These are phyloP conservation scores for Drosophila longiperda DNA, from an alignment of 2,888 invertebrate genomes.

Conservation along the genomic window DNA sequence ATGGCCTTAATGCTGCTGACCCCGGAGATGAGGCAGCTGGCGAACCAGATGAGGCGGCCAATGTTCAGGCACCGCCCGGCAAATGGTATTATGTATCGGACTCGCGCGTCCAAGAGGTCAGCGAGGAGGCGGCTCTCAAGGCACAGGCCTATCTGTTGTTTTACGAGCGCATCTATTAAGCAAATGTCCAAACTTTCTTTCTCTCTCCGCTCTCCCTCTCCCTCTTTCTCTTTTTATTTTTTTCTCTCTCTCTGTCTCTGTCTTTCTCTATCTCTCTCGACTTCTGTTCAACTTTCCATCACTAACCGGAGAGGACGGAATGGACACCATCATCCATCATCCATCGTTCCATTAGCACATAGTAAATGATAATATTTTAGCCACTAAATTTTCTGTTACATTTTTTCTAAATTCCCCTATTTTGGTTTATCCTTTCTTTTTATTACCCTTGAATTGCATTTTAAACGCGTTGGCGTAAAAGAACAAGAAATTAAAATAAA, in stretches of 20 bases:
- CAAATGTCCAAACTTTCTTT: not conserved
- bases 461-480: slow-evolving; percentile 22
- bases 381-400: not conserved
- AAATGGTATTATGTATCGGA: slow-evolving; percentile 98
- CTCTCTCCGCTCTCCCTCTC: not conserved
- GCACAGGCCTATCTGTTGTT: slow-evolving; percentile 98
- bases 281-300: not conserved
- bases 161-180: slow-evolving; percentile 95
- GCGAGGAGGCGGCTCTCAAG: slow-evolving; percentile 91
- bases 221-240: not conserved
- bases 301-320: not conserved
- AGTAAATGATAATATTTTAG: slow-evolving; percentile 4
- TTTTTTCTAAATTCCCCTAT: not conserved
- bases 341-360: slow-evolving; percentile 34
- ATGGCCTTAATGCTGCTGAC: not conserved
- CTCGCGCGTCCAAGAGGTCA: slow-evolving; percentile 92
- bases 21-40: slow-evolving; percentile 36
- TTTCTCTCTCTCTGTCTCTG: not conserved
- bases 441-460: slow-evolving; percentile 40
- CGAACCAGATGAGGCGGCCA: slow-evolving; percentile 79
- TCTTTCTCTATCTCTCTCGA: too few species aligned
- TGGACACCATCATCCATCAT: slow-evolving; percentile 16
- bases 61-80: slow-evolving; percentile 87
- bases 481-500: slow-evolving; percentile 26
- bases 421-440: slow-evolving; percentile 2